phyloP scores from a whole-genome alignment of 1,140 invertebrate genomes.

The Heliconius nattereri region DNA sequence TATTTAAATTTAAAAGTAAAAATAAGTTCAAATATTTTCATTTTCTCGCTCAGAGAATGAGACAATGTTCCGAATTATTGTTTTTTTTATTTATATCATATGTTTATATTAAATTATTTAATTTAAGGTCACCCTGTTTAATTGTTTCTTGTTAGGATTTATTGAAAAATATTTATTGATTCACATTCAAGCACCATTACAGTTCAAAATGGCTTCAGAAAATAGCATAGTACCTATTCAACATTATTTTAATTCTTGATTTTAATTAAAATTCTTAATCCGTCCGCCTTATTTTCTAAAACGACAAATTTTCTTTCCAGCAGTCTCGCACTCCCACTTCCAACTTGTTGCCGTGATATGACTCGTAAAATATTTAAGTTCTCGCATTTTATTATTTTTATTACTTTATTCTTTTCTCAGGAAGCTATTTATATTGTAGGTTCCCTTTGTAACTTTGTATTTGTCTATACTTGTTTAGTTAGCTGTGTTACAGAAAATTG shows the following conservation, averaged over 20 bases:
- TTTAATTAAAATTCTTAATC: conserved; percentile 12
- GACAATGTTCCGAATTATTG: too few species aligned
- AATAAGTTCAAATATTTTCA: too few species aligned
- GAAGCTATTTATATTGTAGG: background rate
- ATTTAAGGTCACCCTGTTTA: too few species aligned
- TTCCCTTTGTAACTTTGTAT: conserved; percentile 6
- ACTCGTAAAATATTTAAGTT: background rate
- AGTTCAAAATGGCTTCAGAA: too few species aligned
- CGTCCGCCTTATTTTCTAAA: conserved; percentile 6
- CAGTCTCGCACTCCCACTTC: background rate
- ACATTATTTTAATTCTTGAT: background rate
- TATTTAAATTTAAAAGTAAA: too few species aligned
- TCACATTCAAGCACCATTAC: too few species aligned
- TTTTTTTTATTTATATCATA: too few species aligned
- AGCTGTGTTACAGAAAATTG: background rate
- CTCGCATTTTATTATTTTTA: background rate
- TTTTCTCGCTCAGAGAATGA: too few species aligned
- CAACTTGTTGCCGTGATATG: conserved; percentile 15
- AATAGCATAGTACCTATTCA: too few species aligned
- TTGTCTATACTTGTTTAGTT: background rate
- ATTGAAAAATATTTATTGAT: too few species aligned
- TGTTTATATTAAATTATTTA: too few species aligned
- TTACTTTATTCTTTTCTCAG: conserved; percentile 6
- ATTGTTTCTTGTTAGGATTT: too few species aligned
- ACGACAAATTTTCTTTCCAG: background rate